These are phyloP conservation scores for Melanostoma scalare DNA, from an alignment of 2,888 invertebrate genomes.

Conservation along the genomic window DNA sequence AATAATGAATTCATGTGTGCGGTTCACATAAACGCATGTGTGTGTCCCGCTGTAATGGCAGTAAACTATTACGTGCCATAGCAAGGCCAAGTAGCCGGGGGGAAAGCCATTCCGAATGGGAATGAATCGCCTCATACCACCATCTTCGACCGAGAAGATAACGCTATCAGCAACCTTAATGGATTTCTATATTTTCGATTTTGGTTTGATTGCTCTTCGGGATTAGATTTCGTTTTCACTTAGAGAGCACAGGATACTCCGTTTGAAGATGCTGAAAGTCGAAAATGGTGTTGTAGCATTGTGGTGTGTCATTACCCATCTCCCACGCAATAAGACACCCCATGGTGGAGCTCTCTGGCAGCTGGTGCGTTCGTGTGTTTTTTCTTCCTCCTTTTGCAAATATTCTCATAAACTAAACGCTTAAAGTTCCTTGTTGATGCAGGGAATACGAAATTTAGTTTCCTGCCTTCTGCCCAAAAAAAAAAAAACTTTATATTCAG, in stretches of 20 bases:
- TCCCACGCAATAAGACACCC: conserved; percentile 28
- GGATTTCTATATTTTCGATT: conserved; percentile 78
- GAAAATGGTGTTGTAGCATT: conserved; percentile 11
- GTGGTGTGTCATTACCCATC: conserved; percentile 64
- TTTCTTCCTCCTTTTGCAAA: neutral
- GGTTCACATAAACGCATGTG: conserved; percentile 74
- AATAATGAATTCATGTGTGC: conserved; percentile 73
- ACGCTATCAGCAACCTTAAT: conserved; percentile 77
- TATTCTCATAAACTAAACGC: conserved; percentile 63
- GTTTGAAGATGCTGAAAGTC: conserved; percentile 18
- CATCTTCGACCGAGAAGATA: conserved; percentile 62
- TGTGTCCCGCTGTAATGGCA: conserved; percentile 67
- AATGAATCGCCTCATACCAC: conserved; percentile 59
- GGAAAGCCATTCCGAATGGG: conserved; percentile 51
- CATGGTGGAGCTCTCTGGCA: conserved; percentile 36
- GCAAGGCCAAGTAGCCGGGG: conserved; percentile 23
- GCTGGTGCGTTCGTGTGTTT: conserved; percentile 58
- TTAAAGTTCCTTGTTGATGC: conserved; percentile 51
- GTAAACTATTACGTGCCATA: conserved; percentile 68
- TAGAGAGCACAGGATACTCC: conserved; percentile 63
- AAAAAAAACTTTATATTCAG: neutral
- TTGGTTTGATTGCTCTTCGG: conserved; percentile 78
- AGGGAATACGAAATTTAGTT: conserved; percentile 54
- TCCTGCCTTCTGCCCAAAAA: neutral
- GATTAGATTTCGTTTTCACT: conserved; percentile 78